Evolutionary conservation across 2,888 invertebrate genomes (phyloP).

Genomic region (Acanthopleura granulata): DNA sequence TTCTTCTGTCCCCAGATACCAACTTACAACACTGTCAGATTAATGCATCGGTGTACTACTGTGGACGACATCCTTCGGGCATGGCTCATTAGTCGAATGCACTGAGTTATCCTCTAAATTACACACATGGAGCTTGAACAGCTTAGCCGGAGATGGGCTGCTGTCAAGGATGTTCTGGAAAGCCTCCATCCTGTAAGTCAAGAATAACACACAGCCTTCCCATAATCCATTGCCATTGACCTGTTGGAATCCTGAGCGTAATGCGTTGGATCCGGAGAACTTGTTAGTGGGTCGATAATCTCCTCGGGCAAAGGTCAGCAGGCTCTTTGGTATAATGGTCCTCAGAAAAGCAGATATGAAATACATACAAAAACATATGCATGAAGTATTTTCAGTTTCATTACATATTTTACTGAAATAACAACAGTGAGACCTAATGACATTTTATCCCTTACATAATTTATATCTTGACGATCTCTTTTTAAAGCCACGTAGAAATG

Average conservation of each 20-base stretch:
- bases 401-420: too few species aligned
- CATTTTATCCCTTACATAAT: too few species aligned
- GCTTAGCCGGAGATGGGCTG: not conserved
- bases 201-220: not conserved
- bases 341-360: constrained; percentile 42
- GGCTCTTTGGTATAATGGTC: constrained; percentile 47
- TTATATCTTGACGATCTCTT: too few species aligned
- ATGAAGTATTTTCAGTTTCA: too few species aligned
- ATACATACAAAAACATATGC: not conserved
- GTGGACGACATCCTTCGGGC: too few species aligned
- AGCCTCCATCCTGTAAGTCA: not conserved
- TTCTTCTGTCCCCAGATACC: too few species aligned
- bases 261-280: constrained; percentile 44
- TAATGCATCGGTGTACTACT: too few species aligned
- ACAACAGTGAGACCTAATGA: too few species aligned
- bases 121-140: not conserved
- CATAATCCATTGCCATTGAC: not conserved
- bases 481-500: too few species aligned
- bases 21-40: too few species aligned
- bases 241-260: constrained; percentile 33
- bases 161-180: not conserved
- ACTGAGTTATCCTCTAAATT: not conserved
- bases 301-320: constrained; percentile 47
- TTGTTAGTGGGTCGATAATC: constrained; percentile 46
- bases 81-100: too few species aligned